These are phyloP conservation scores for Coenobita brevimanus DNA, from an alignment of 1,140 invertebrate genomes.

Conservation along the genomic window DNA sequence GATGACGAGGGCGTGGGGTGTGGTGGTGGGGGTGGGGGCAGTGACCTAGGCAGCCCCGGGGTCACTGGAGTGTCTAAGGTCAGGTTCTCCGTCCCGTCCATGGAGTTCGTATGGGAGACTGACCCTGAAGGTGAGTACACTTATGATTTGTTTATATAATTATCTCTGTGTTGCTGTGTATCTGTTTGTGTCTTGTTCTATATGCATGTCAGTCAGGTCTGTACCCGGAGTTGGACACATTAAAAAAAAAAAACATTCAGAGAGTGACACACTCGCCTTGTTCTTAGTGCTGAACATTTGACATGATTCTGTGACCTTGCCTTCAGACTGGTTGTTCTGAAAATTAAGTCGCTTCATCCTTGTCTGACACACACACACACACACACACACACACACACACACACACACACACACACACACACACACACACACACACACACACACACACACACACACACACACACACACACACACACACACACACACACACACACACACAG, in stretches of 20 bases:
- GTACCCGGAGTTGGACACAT: too few species aligned
- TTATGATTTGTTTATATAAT: too few species aligned
- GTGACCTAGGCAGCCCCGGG: slow-evolving; percentile 15
- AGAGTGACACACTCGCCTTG: too few species aligned
- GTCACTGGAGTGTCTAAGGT: slow-evolving; percentile 52
- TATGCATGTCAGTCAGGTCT: background rate
- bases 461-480: too few species aligned
- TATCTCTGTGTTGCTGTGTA: background rate
- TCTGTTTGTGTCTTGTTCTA: background rate
- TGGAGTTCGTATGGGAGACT: slow-evolving; percentile 64
- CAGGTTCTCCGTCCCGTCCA: slow-evolving; percentile 53
- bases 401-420: slow-evolving; percentile 11
- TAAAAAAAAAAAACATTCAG: too few species aligned
- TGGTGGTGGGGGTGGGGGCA: background rate
- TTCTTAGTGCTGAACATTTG: background rate
- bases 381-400: too few species aligned
- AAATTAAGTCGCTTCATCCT: background rate
- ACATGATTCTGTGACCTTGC: background rate
- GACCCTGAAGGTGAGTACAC: slow-evolving; percentile 49
- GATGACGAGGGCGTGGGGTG: background rate
- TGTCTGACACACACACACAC: too few species aligned
- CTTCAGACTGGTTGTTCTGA: background rate
- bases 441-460: background rate
- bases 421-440: slow-evolving; percentile 11
- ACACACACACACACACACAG: too few species aligned